Evolutionary conservation across 23 tunicate genomes (phyloP), one percentile per base, ranked within the genome.

Genomic region (Diplosoma virens): DNA sequence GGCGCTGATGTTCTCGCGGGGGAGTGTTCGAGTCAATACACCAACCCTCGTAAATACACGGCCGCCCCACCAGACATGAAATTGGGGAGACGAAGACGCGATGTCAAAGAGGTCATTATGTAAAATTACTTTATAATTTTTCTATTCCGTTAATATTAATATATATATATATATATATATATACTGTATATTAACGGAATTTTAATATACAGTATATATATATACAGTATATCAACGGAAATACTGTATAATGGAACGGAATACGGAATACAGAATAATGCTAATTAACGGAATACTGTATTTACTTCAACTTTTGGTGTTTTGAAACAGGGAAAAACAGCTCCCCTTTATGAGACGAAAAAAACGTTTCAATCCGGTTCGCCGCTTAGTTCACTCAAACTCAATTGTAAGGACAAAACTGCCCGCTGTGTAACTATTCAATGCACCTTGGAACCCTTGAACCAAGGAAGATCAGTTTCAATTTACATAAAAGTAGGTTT

Each of bases 1-100:
- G 89, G 89, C 0, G 88, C 80, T 0, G 29, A 26, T 6, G 22
- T 37, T 3, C 70, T 73, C 7, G 88, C 83, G 14, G 88, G 96
- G 29, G 67, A 5, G 6, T 89, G 96, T 58, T 28, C 33, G 27
- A 60, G 36, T 16, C 34, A 30, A 53, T 64, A 78, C 22, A 63
- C 63, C 6, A 75, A 77, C 72, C 31, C 31, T n/a, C 78, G 68
- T 0, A 33, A 34, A 5, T 7, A 32, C 25, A 59, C 58, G 29
- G 29, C 55, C 6, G 61, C 83, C 4, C 14, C 54, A 1, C 30
- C 82, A 20, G 59, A 6, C 28, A 28, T 63, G 17, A 5, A 28
- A 17, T 5, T 52, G 17, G 18, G 52, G 16, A 67, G 22, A 16
- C 24, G 50, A 37, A 36, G 27, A 22, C 52, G 52, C 11, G 52